Percentiles rank a stretch among this genome's conserved stretches.
Conservation (phyloP, 2,113 vertebrate species). For the Tricholaema leucomelas region DNA sequence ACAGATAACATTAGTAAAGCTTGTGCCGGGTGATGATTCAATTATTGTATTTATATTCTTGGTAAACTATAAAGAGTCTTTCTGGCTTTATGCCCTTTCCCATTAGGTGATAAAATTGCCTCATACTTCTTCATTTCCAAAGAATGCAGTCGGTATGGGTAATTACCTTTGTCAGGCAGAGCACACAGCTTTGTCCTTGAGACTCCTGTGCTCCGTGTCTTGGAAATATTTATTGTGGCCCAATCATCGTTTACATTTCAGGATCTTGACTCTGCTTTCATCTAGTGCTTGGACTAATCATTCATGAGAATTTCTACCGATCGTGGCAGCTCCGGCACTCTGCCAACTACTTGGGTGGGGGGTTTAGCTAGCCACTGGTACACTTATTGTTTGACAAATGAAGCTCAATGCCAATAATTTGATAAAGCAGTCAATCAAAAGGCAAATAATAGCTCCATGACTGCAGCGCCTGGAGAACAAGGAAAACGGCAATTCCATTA, state of each 20-base stretch:
- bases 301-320: background rate
- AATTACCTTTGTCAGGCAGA: slow-evolving; percentile 55
- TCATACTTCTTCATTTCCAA: slow-evolving; percentile 66
- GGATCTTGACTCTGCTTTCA: slow-evolving; percentile 7
- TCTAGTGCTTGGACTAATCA: background rate
- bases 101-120: slow-evolving; percentile 66
- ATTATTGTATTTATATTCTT: slow-evolving; percentile 58
- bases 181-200: slow-evolving; percentile 60
- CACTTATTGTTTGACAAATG: background rate
- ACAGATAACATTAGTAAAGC: slow-evolving; percentile 9
- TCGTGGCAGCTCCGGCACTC: background rate
- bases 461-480: background rate
- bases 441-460: background rate
- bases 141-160: slow-evolving; percentile 15
- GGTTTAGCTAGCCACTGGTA: background rate
- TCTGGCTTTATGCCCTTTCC: slow-evolving; percentile 63
- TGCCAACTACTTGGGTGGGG: background rate
- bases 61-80: slow-evolving; percentile 53
- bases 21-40: slow-evolving; percentile 36
- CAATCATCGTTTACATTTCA: background rate
- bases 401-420: background rate
- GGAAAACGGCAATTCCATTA: background rate
- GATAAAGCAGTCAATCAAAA: background rate
- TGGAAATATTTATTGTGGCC: slow-evolving; percentile 23
- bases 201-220: background rate